A percentile compares a stretch with the other conserved stretches of the same genome.
Conservation (phyloP, 2,797 vertebrate species). For the Notolabrus celidotus region DNA sequence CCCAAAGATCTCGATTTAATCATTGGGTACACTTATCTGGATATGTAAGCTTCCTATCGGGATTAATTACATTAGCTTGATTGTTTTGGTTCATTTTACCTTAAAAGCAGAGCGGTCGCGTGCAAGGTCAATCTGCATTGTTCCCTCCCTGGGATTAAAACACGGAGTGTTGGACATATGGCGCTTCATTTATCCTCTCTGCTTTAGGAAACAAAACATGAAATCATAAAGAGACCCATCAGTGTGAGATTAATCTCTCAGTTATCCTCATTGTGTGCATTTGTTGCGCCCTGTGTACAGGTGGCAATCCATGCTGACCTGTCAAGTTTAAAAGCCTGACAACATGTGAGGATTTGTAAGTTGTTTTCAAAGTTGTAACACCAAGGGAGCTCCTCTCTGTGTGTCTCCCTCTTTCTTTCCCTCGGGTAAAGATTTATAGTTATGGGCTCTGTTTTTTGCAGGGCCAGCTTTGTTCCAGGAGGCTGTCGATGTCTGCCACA, state of each 20-base stretch:
- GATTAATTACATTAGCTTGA: constrained; percentile 79
- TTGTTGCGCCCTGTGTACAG: constrained; percentile 37
- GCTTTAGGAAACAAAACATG: constrained; percentile 35
- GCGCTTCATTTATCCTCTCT: constrained; percentile 57
- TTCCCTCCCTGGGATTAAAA: constrained; percentile 58
- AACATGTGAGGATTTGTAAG: constrained; percentile 67
- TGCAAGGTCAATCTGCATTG: constrained; percentile 47
- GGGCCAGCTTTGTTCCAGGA: constrained; percentile 68
- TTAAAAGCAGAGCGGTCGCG: constrained; percentile 41
- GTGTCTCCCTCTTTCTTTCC: constrained; percentile 42
- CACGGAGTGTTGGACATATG: constrained; percentile 70
- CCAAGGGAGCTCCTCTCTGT: constrained; percentile 43
- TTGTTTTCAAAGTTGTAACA: constrained; percentile 60
- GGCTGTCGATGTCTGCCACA: constrained; percentile 58
- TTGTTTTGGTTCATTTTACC: constrained; percentile 58
- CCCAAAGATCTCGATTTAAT: constrained; percentile 54
- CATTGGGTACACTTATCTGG: constrained; percentile 40
- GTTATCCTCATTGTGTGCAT: no score
- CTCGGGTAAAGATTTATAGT: constrained; percentile 72
- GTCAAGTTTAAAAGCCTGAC: constrained; percentile 64
- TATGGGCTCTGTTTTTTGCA: constrained; percentile 49
- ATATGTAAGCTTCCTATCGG: constrained; percentile 55
- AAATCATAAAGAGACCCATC: constrained; percentile 26
- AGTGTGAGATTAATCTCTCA: constrained; percentile 26
- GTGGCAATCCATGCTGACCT: constrained; percentile 56